phyloP scores from a whole-genome alignment of 2,888 invertebrate genomes.

The Achlya flavicornis region DNA sequence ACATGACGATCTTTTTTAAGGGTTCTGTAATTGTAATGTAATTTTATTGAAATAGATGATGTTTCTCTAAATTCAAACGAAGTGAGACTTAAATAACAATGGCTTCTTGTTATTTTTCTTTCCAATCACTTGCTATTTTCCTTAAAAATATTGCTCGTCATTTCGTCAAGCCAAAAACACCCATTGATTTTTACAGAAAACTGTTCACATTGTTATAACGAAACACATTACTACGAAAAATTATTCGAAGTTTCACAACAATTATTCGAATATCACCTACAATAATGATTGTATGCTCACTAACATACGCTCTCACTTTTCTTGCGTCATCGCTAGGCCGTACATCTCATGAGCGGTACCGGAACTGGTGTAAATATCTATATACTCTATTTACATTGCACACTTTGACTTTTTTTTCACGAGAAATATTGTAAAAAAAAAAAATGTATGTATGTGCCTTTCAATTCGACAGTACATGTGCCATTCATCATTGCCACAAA shows the following conservation, averaged over 20 bases:
- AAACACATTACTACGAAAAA: neutral
- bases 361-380: constrained; percentile 94
- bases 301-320: constrained; percentile 74
- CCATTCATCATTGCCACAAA: neutral
- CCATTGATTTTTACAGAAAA: too few species aligned
- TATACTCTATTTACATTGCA: constrained; percentile 75
- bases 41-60: too few species aligned
- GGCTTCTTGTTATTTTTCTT: too few species aligned
- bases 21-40: too few species aligned
- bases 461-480: constrained; percentile 20
- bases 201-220: neutral
- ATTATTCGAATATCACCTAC: constrained; percentile 8
- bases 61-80: too few species aligned
- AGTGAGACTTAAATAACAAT: too few species aligned
- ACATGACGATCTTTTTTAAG: too few species aligned
- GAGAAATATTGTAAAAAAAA: constrained; percentile 33
- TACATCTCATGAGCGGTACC: constrained; percentile 96
- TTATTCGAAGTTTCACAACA: too few species aligned
- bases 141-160: too few species aligned
- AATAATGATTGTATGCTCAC: constrained; percentile 38
- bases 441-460: constrained; percentile 46
- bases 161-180: too few species aligned
- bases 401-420: constrained; percentile 67
- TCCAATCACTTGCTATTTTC: too few species aligned
- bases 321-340: constrained; percentile 87